Evolutionary conservation across 2,113 vertebrate species (phyloP).

Genomic region (Thamnaconus septentrionalis): DNA sequence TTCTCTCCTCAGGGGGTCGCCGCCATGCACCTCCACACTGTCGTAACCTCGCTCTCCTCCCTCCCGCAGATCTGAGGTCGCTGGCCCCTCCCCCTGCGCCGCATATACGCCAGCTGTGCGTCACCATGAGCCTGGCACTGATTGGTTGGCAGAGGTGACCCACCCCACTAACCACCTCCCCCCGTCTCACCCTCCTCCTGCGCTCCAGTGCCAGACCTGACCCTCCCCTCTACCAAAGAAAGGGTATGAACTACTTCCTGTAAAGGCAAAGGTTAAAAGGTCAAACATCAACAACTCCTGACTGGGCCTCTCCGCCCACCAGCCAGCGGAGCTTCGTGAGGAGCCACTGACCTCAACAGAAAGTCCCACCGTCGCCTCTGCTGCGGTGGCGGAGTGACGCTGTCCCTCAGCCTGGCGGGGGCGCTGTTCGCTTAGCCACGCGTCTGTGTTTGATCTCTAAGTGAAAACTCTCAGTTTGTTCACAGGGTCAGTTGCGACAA

Average conservation of each 20-base stretch:
- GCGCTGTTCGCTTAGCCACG: no score
- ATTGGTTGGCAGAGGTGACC: conserved; percentile 95
- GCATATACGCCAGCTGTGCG: conserved; percentile 86
- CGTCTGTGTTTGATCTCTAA: no score
- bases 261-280: not conserved
- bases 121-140: conserved; percentile 85
- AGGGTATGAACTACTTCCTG: conserved; percentile 5
- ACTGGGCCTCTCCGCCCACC: no score
- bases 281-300: not conserved
- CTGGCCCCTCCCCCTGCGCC: conserved; percentile 52
- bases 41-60: conserved; percentile 14
- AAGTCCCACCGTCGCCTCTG: no score
- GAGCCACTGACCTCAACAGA: no score
- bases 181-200: conserved; percentile 21
- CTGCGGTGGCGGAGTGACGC: no score
- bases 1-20: not conserved
- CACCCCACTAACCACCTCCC: conserved; percentile 59
- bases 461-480: no score
- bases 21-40: not conserved
- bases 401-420: no score
- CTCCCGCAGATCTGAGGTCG: conserved; percentile 65
- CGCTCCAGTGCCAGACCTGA: not conserved
- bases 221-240: conserved; percentile 27
- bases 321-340: no score
- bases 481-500: no score